A percentile compares a stretch with the other conserved stretches of the same genome.
phyloP scores from a whole-genome alignment of 2,113 vertebrate genomes.

The Campylorhamphus procurvoides region DNA sequence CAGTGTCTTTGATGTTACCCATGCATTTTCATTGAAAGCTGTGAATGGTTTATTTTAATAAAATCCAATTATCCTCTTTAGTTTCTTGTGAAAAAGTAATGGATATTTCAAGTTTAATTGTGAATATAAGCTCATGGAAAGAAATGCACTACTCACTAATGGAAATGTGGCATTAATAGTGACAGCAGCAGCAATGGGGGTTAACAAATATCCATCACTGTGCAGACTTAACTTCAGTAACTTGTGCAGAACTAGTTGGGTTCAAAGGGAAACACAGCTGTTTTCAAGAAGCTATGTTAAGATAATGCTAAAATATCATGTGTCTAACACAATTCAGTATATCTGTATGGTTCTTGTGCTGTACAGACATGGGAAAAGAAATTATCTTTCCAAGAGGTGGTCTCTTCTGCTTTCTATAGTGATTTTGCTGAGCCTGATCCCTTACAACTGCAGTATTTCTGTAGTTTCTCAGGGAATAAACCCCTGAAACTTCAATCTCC shows the following conservation, averaged over 20 bases:
- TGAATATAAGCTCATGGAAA: neutral
- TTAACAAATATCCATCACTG: neutral
- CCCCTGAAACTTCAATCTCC: neutral
- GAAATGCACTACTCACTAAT: neutral
- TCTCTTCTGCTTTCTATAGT: neutral
- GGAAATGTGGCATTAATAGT: neutral
- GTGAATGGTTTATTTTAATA: conserved; percentile 31
- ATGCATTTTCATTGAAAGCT: conserved; percentile 31
- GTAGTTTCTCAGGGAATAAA: neutral
- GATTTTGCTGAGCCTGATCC: neutral
- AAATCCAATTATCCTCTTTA: conserved; percentile 13
- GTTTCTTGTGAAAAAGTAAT: conserved; percentile 13
- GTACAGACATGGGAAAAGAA: neutral
- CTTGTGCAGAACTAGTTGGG: neutral
- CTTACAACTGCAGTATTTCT: neutral
- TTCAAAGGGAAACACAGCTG: neutral
- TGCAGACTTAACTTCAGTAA: neutral
- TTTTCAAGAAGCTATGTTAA: neutral
- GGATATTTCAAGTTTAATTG: neutral
- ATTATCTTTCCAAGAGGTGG: neutral
- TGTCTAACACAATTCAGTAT: neutral
- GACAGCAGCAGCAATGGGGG: neutral
- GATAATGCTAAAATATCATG: neutral
- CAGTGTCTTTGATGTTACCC: conserved; percentile 35
- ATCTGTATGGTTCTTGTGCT: neutral